phyloP scores from a whole-genome alignment of 2,113 vertebrate species.

The Mormoops blainvillei region DNA sequence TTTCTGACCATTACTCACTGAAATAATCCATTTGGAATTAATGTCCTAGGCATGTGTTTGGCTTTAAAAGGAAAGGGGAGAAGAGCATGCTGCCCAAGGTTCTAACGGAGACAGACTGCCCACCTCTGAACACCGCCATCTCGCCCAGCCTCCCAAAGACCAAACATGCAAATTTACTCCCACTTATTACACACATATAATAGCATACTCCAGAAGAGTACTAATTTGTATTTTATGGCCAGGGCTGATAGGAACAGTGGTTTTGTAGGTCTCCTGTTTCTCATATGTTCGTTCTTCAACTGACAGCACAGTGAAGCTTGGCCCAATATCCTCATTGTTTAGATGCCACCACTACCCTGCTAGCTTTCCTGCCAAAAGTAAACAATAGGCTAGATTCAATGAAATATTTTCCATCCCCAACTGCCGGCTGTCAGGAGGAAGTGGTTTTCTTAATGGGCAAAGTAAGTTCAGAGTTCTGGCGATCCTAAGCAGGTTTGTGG shows the following conservation, averaged over 20 bases:
- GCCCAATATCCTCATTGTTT: not conserved
- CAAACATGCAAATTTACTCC: not conserved
- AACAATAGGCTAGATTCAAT: conserved; percentile 49
- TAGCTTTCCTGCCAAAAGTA: conserved; percentile 31
- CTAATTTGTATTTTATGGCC: not conserved
- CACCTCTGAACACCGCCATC: not conserved
- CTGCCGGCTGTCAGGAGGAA: conserved; percentile 27
- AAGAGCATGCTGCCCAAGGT: not conserved
- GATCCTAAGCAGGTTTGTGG: not conserved
- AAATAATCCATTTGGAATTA: not conserved
- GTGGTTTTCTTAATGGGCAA: not conserved
- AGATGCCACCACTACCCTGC: not conserved
- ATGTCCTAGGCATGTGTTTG: not conserved
- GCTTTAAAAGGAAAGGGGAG: not conserved
- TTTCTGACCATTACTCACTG: not conserved
- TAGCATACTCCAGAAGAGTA: not conserved
- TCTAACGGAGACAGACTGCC: not conserved
- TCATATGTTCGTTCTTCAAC: not conserved
- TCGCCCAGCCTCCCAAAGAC: not conserved
- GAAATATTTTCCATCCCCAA: conserved; percentile 9
- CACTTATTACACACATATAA: not conserved
- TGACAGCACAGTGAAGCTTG: not conserved
- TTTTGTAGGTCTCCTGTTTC: not conserved
- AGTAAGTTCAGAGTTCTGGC: not conserved
- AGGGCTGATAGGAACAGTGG: not conserved